Base-by-base conservation (phyloP, 2,888 invertebrate species). In the Encarsia formosa region DNA sequence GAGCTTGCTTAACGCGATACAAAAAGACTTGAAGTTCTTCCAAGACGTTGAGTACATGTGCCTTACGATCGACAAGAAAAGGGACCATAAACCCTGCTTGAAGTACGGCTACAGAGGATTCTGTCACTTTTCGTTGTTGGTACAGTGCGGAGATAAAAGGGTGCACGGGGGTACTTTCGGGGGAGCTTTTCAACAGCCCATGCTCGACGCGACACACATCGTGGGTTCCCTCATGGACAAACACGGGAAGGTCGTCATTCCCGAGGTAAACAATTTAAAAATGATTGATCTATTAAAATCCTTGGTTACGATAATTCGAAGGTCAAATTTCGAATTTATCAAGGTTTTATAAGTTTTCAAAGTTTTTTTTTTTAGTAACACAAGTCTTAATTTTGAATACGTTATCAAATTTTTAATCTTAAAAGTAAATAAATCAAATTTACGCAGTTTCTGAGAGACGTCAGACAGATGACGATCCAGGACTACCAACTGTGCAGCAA, bases 161-260 rank as follows among this genome's bases (percentile, higher is more conserved):
- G 55, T 65, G 2, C 59, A 63, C 23, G 54, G 62, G 24, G 63
- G 56, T 29, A 61, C 52, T 16, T 63, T 58, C 44, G 64, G 61
- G 22, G 63, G 62, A 23, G 60, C 61, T 15, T 65, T 65, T 16
- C 58, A 63, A 54, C 63, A 65, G 47, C 62, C 64, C 8, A 57
- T 63, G 20, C 40, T 64, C 16, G 63, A 65, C 44, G 61, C 57
- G 22, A 39, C 57, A 18, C 52, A 59, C 23, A 39, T 61, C 2
- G 39, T 61, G 46, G 56, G 54, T 34, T 56, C 60, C 6, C 42
- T 64, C 18, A 40, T 59, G 41, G 58, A 63, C 46, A 61, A 62
- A 15, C 49, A 61, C 42, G 61, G 31, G 5, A 63, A 61, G 57
- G 45, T 61, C 44, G 54, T 41, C 16, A 29, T 63, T 11, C 15